A percentile compares a stretch with the other conserved stretches of the same genome.
phyloP scores from a whole-genome alignment of 2,888 invertebrate species.

The Aspidapion aeneum region DNA sequence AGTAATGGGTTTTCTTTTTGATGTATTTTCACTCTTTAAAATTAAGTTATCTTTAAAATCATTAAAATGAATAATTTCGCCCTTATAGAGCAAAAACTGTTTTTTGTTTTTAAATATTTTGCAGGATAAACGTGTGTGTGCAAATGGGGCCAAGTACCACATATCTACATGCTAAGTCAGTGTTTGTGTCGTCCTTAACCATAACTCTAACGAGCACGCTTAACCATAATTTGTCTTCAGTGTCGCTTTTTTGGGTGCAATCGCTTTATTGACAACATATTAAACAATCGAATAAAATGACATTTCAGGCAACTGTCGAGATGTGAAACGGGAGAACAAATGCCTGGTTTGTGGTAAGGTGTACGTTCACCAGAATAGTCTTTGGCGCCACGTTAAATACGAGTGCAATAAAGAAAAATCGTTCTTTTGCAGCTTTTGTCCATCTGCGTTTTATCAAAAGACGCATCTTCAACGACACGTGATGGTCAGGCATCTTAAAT shows the following conservation, averaged over 20 bases:
- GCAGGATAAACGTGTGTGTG: not conserved
- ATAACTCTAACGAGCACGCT: not conserved
- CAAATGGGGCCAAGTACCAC: not conserved
- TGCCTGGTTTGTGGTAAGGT: constrained; percentile 63
- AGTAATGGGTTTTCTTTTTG: too few relatives aligned
- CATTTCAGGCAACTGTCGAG: not conserved
- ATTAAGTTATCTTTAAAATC: too few relatives aligned
- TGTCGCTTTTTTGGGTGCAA: not conserved
- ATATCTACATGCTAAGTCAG: not conserved
- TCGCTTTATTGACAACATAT: not conserved
- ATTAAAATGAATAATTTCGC: too few relatives aligned
- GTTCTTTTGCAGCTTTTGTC: constrained; percentile 61
- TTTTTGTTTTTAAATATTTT: not conserved
- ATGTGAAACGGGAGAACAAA: constrained; percentile 1
- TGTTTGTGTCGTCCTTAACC: not conserved
- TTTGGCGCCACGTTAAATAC: constrained; percentile 66
- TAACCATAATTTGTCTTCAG: not conserved
- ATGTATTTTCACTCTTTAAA: too few relatives aligned
- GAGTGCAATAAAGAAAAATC: constrained; percentile 65
- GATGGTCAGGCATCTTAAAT: constrained; percentile 24
- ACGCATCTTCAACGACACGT: constrained; percentile 46
- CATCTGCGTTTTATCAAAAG: constrained; percentile 60
- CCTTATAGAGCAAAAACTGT: too few relatives aligned
- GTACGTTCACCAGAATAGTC: constrained; percentile 66
- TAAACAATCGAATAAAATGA: not conserved